Base-by-base conservation (phyloP, 2,888 invertebrate genomes). In the Apamea sordens region DNA sequence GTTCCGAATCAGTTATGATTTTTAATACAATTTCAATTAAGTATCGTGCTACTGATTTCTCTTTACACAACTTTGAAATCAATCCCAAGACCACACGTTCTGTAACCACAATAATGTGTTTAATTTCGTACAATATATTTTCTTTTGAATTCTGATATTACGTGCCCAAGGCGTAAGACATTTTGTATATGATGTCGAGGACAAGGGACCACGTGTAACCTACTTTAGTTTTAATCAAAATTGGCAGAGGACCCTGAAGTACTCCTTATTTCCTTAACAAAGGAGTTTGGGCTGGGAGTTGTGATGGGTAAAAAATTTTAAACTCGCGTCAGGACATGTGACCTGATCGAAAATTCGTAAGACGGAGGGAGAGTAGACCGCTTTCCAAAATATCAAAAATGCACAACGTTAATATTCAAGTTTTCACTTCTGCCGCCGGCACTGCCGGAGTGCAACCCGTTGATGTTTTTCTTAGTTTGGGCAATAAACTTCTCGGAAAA, bases 31-130 rank as follows among this genome's bases (percentile, higher is more conserved):
- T 79, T 79, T 21, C 47, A 76, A 82, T 76, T 44, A 50, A 50
- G 5, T 5, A 32, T 44, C 3, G 6, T n/a, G 10, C 59, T 15
- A 61, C 59, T 21, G 80, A 82, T 80, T 80, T 80, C 80, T 61
- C 67, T 63, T 77, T 80, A 63, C 80, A 53, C 77, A 77, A 82
- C 53, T 77, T 44, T 68, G 61, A 53, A 76, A 82, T 77, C 67
- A 47, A 80, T 68, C 11, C 18, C 80, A 76, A 82, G 59, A 76
- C 32, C 80, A 80, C 80, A 76, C 83, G 83, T 41, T 82, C 21
- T 13, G 28, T 41, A 21, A 80, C 80, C 80, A 63, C 83, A 80
- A 68, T 36, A 76, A 50, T 28, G n/a, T 75, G 44, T 59, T 41
- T 47, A 36, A 76, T 61, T 53, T 76, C 44, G n/a, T 63, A n/a